These are phyloP conservation scores for Eristalis intricaria DNA, from an alignment of 2,888 invertebrate species.

Conservation along the genomic window DNA sequence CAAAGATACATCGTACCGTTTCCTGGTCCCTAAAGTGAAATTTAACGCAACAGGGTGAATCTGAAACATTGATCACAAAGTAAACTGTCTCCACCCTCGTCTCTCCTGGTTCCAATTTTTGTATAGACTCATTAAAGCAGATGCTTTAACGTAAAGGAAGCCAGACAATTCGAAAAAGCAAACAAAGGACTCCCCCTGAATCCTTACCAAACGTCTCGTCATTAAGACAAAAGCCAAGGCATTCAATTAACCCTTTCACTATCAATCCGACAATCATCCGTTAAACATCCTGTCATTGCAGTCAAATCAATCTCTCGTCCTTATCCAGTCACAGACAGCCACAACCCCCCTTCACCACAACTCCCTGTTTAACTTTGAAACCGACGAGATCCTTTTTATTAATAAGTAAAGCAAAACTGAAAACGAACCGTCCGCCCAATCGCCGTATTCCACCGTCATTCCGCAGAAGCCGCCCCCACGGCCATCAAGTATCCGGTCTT, in stretches of 20 bases:
- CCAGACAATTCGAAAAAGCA: background rate
- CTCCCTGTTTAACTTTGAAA: conserved; percentile 42
- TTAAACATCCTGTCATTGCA: conserved; percentile 31
- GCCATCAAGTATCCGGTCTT: conserved; percentile 40
- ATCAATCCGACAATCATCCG: conserved; percentile 29
- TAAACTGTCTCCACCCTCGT: too few species aligned
- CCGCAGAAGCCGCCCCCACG: conserved; percentile 8
- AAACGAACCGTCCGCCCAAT: background rate
- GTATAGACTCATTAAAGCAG: too few species aligned
- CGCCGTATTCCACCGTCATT: too few species aligned
- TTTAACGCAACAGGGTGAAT: too few species aligned
- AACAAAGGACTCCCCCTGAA: background rate
- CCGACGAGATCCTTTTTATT: conserved; percentile 28
- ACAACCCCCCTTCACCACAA: background rate
- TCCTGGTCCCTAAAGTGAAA: too few species aligned
- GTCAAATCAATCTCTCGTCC: conserved; percentile 10
- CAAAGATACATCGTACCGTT: too few species aligned
- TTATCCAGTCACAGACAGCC: background rate
- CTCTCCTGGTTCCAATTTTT: too few species aligned
- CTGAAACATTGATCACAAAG: too few species aligned
- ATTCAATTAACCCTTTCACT: conserved; percentile 17
- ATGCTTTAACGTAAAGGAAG: background rate
- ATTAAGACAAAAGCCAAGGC: background rate
- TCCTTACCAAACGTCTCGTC: too few species aligned
- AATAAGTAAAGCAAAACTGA: conserved; percentile 43